Conservation (phyloP, 2,888 invertebrate species). For the Melinaea marsaeus region DNA sequence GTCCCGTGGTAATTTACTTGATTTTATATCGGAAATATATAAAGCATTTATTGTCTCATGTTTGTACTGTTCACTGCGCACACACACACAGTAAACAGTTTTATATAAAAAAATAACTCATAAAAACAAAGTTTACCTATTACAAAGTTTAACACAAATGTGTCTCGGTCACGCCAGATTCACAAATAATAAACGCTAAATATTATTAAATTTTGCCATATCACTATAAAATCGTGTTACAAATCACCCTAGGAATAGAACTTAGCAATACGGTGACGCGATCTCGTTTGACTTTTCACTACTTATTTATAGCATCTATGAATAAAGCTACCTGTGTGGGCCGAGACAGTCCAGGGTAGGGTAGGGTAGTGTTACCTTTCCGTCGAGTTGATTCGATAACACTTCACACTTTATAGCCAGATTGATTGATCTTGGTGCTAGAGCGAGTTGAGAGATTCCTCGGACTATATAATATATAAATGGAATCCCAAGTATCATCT, state of each 20-base stretch:
- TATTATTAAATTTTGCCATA: not conserved
- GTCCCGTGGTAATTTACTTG: no score
- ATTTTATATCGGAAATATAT: no score
- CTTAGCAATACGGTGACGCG: constrained; percentile 11
- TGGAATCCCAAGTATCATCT: no score
- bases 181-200: no score
- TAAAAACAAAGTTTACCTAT: not conserved
- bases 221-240: not conserved
- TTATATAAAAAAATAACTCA: not conserved
- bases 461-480: no score
- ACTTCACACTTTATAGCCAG: no score
- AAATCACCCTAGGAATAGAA: constrained; percentile 1
- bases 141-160: not conserved
- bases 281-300: constrained; percentile 29
- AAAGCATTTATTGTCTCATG: no score
- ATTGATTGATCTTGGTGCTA: no score
- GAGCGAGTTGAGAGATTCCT: no score
- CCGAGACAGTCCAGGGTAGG: not conserved
- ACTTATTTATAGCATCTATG: constrained; percentile 26
- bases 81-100: no score
- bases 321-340: constrained; percentile 6
- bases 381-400: not conserved
- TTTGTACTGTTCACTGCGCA: no score
- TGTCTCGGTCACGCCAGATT: no score
- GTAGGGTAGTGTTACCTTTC: not conserved